phyloP scores from a whole-genome alignment of 1,140 invertebrate genomes.

The Atopsyche davidsoni region DNA sequence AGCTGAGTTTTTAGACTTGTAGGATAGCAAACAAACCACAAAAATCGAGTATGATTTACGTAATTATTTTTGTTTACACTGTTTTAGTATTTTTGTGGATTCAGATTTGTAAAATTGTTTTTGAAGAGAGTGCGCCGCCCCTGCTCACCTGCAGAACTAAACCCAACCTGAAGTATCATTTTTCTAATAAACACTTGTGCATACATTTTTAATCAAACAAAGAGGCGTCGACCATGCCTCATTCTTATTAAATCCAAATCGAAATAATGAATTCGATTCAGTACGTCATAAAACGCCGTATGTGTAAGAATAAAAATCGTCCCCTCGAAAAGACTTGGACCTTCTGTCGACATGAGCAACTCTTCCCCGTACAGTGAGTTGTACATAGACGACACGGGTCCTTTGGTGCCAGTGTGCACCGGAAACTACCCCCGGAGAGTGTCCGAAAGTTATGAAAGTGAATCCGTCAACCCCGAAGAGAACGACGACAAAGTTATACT shows the following conservation, averaged over 20 bases:
- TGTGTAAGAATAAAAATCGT: too few species aligned
- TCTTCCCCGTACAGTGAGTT: slow-evolving; percentile 21
- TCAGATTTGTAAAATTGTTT: too few species aligned
- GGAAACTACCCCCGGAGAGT: slow-evolving; percentile 25
- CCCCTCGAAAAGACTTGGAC: too few species aligned
- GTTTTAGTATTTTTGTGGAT: too few species aligned
- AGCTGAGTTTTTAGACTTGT: too few species aligned
- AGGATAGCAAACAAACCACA: too few species aligned
- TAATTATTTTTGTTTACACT: too few species aligned
- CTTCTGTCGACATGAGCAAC: slow-evolving; percentile 22
- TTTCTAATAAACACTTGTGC: slow-evolving; percentile 29
- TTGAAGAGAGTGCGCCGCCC: too few species aligned
- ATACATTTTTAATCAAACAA: slow-evolving; percentile 26
- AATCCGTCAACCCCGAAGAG: slow-evolving; percentile 17
- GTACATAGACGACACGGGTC: slow-evolving; percentile 15
- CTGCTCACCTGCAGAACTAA: slow-evolving; percentile 8
- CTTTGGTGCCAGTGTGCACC: slow-evolving; percentile 22
- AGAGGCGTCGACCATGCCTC: slow-evolving; percentile 7
- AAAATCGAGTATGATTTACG: too few species aligned
- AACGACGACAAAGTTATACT: slow-evolving; percentile 36
- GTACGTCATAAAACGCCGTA: slow-evolving; percentile 24
- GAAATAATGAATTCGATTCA: slow-evolving; percentile 24
- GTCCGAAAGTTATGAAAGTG: slow-evolving; percentile 23
- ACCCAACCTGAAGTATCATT: slow-evolving; percentile 16
- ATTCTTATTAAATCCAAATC: slow-evolving; percentile 21